Conservation (phyloP, 2,797 vertebrate genomes). For the Vipera latastei region DNA sequence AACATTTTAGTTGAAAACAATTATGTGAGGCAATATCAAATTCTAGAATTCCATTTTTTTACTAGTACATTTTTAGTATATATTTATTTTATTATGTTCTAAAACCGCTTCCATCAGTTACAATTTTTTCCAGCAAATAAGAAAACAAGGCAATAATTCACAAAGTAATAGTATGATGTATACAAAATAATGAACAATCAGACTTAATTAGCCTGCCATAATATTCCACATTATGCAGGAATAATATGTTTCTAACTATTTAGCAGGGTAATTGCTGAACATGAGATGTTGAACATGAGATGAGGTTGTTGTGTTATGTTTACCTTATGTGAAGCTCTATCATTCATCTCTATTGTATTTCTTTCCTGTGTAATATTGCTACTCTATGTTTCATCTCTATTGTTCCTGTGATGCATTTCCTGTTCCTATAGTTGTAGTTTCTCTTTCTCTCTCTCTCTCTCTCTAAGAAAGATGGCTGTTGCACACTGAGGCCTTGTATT, state of each 20-base stretch:
- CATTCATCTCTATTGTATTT: too few species aligned
- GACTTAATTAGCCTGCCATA: neutral
- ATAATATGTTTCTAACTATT: neutral
- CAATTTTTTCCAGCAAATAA: neutral
- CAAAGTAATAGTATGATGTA: neutral
- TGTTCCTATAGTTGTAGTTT: too few species aligned
- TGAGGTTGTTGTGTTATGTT: neutral
- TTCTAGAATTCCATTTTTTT: neutral
- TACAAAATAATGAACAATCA: neutral
- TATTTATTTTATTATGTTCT: neutral
- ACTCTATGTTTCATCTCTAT: too few species aligned
- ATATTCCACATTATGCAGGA: neutral
- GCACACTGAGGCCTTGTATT: too few species aligned
- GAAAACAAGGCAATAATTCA: neutral
- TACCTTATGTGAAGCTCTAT: too few species aligned
- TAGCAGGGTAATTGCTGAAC: neutral
- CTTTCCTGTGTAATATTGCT: too few species aligned
- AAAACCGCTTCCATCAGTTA: neutral
- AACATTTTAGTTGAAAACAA: neutral
- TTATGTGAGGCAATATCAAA: neutral
- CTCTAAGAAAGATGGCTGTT: too few species aligned
- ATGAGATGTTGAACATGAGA: neutral
- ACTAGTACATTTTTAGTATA: neutral
- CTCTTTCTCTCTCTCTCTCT: too few species aligned
- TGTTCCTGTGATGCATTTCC: too few species aligned